Evolutionary conservation across 2,113 vertebrate species (phyloP).

Genomic region (Triplophysa rosa): DNA sequence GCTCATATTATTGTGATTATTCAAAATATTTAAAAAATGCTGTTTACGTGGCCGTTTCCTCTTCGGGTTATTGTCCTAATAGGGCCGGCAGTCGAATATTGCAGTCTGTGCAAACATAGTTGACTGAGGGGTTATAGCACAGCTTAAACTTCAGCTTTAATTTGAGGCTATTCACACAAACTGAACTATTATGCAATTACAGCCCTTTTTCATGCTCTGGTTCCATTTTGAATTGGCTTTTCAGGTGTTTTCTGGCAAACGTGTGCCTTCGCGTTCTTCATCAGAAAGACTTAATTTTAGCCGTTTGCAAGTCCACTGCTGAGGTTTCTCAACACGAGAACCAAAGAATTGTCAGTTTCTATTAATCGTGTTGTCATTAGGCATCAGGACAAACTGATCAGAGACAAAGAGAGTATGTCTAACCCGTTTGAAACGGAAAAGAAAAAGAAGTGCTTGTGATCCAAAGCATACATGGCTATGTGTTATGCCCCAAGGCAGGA

Average conservation of each 20-base stretch:
- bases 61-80: constrained; percentile 13
- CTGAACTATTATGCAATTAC: constrained; percentile 25
- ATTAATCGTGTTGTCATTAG: constrained; percentile 20
- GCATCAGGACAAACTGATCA: constrained; percentile 15
- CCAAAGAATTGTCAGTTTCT: constrained; percentile 23
- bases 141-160: constrained; percentile 22
- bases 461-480: constrained; percentile 16
- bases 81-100: background rate
- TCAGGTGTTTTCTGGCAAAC: constrained; percentile 5
- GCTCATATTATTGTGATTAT: constrained; percentile 12
- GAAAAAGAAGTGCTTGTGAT: constrained; percentile 12
- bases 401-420: background rate
- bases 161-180: constrained; percentile 29
- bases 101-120: constrained; percentile 18
- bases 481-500: constrained; percentile 20
- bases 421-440: background rate
- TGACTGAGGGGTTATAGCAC: constrained; percentile 15
- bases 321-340: constrained; percentile 13
- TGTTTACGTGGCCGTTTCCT: background rate
- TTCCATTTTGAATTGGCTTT: constrained; percentile 16
- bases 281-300: constrained; percentile 22
- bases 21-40: background rate
- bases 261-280: background rate
- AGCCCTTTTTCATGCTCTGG: background rate
- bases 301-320: constrained; percentile 6